These are phyloP conservation scores for Yponomeuta sedellus DNA, from an alignment of 2,888 invertebrate species.

Conservation along the genomic window DNA sequence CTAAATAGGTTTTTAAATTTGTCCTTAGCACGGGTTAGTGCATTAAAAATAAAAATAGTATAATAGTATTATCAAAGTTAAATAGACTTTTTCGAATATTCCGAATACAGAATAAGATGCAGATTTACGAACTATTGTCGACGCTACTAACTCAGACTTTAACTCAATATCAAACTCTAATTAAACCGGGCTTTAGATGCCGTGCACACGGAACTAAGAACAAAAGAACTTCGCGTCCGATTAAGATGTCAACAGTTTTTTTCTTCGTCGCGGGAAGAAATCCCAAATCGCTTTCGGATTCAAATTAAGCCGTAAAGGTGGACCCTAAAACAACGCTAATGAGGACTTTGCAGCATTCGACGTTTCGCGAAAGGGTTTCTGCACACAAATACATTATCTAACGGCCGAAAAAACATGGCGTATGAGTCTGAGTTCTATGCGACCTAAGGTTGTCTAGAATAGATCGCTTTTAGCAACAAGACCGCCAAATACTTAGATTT, in stretches of 20 bases:
- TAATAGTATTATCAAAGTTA: too few relatives aligned
- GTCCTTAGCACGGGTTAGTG: too few relatives aligned
- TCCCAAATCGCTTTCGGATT: slow-evolving; percentile 33
- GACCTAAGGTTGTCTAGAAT: too few relatives aligned
- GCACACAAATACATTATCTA: not conserved
- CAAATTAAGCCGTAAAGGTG: slow-evolving; percentile 61
- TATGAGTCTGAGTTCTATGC: too few relatives aligned
- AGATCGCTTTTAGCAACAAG: too few relatives aligned
- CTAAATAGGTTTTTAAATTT: too few relatives aligned
- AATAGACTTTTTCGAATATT: too few relatives aligned
- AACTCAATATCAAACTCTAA: not conserved
- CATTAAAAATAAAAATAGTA: too few relatives aligned
- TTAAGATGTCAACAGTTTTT: slow-evolving; percentile 9
- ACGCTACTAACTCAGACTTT: not conserved
- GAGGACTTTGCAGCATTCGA: slow-evolving; percentile 41
- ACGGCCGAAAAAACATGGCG: too few relatives aligned
- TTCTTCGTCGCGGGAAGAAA: slow-evolving; percentile 15
- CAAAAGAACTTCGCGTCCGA: slow-evolving; percentile 16
- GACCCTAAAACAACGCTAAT: slow-evolving; percentile 55
- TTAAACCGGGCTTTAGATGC: not conserved
- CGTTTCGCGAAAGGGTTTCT: slow-evolving; percentile 30
- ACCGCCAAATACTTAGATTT: too few relatives aligned
- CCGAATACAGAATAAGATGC: too few relatives aligned
- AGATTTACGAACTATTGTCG: not conserved
- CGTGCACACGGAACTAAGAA: not conserved